Conservation (phyloP, 2,797 vertebrate species). For the Muscicapa comitata region DNA sequence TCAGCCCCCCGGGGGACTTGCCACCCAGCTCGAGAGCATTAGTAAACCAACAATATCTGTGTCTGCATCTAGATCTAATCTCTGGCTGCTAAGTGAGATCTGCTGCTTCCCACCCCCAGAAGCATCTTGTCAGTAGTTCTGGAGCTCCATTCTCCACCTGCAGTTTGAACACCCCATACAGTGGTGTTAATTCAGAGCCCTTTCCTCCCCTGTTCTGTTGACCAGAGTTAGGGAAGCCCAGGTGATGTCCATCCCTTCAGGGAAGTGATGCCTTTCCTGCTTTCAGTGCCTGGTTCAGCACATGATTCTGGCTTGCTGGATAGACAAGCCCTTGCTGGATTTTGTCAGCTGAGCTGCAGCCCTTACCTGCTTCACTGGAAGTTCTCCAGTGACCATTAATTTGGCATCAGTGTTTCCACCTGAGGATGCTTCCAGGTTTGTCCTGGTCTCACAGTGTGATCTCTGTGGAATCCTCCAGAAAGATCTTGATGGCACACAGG, state of each 20-base stretch:
- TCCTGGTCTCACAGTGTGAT: background rate
- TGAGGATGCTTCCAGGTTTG: background rate
- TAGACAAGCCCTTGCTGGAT: background rate
- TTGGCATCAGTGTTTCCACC: background rate
- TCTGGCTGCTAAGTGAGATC: background rate
- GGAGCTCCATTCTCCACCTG: constrained; percentile 20
- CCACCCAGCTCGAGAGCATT: constrained; percentile 50
- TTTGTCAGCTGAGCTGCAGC: background rate
- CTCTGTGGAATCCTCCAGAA: background rate
- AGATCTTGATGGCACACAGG: background rate
- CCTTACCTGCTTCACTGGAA: background rate
- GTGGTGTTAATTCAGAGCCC: background rate
- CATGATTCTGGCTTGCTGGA: background rate
- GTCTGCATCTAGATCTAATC: constrained; percentile 62
- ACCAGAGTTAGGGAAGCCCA: background rate
- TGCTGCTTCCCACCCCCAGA: constrained; percentile 1
- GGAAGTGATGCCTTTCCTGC: background rate
- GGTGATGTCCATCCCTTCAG: background rate
- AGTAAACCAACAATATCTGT: constrained; percentile 35
- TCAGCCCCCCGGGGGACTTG: background rate
- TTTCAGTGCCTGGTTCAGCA: background rate
- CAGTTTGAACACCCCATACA: background rate
- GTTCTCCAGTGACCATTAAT: background rate
- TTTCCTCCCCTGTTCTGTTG: background rate
- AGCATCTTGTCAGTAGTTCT: background rate